Percentiles rank a stretch among this genome's conserved stretches.
Conservation (phyloP, 1,140 invertebrate species). For the Cecropterus lyciades region DNA sequence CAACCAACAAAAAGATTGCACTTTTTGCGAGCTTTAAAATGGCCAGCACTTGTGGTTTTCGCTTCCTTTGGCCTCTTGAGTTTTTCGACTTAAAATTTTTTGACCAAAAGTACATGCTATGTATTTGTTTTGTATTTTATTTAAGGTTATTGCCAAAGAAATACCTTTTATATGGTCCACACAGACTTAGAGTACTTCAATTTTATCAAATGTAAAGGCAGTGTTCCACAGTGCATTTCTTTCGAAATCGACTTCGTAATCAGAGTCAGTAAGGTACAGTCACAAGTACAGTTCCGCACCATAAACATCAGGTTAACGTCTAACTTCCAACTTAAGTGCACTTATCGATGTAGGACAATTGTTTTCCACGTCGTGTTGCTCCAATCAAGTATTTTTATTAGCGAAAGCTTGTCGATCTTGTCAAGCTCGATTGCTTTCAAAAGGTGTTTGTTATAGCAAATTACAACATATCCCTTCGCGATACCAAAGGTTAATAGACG, state of each 20-base stretch:
- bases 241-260: no score
- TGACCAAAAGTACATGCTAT: background rate
- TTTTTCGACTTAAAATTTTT: no score
- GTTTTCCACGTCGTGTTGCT: constrained; percentile 13
- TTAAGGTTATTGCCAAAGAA: background rate
- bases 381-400: constrained; percentile 26
- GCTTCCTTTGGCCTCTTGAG: constrained; percentile 22
- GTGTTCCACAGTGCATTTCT: no score
- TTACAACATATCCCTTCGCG: constrained; percentile 12
- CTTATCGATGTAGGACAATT: constrained; percentile 20
- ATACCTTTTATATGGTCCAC: no score
- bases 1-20: constrained; percentile 23
- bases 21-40: constrained; percentile 34
- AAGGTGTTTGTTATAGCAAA: constrained; percentile 17
- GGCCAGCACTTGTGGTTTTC: constrained; percentile 26
- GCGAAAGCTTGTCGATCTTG: constrained; percentile 28
- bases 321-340: constrained; percentile 10
- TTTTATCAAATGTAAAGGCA: no score
- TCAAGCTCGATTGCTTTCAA: constrained; percentile 30
- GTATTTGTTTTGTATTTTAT: background rate
- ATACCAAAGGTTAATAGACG: background rate
- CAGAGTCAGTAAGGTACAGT: no score
- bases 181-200: no score
- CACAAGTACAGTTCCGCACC: no score
- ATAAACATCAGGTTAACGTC: background rate